Base-by-base conservation (phyloP, 1,140 invertebrate genomes). In the Calycopis cecrops region DNA sequence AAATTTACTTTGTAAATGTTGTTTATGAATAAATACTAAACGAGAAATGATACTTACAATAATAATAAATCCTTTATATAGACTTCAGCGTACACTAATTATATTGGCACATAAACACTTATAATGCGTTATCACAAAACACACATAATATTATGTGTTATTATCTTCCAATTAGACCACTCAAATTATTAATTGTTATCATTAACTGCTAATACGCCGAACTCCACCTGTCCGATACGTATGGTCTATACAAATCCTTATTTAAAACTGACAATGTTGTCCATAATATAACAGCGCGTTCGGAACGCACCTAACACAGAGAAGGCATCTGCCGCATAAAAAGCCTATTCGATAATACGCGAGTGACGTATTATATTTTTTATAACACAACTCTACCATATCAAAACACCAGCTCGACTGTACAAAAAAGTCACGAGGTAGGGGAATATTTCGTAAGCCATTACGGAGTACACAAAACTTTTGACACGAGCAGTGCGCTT, bases 371-470 rank as follows among this genome's bases (percentile, higher is more conserved):
- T 77, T 68, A 53, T 67, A 64, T 76, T 80, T 77, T 74, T 81
- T 72, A 55, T 59, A 74, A 84, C 84, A 87, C 80, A 77, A 85
- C 81, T 75, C 73, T 73, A 82, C 81, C 67, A 82, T 76, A 77
- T 80, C 67, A 77, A 71, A 68, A 71, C 79, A 74, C 74, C 67
- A 73, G 63, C 59, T 76, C 79, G 73, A 87, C 81, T 87, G 79
- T 81, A 79, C 67, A 86, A 86, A 85, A 86, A 85, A 81, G 71
- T 78, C 76, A 76, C 69, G 73, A 78, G 73, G 81, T 78, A 82
- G 80, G 81, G 81, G 79, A 85, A 84, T 82, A 84, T 83, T 83
- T 87, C 79, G 84, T 87, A 84, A 82, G 79, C 84, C 79, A 86
- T 86, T 84, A 82, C 76, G 52, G 33, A 34, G 28, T 79, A 82